Evolutionary conservation across 1,140 invertebrate genomes (phyloP).

Genomic region (Phenacoccus solenopsis): DNA sequence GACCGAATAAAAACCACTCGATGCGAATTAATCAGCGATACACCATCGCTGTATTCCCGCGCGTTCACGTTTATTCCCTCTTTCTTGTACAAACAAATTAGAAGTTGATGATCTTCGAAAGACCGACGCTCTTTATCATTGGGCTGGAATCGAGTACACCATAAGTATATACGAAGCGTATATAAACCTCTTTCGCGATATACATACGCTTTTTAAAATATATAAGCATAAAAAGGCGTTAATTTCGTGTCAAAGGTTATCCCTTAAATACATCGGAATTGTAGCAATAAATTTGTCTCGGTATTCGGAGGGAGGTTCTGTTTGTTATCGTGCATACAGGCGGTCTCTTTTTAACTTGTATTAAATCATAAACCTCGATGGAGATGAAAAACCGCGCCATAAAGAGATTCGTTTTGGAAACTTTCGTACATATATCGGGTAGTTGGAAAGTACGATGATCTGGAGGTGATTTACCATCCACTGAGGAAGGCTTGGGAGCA

Average conservation of each 20-base stretch:
- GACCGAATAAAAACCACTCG: background rate
- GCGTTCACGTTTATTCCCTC: background rate
- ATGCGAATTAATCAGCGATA: background rate
- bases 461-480: background rate
- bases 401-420: conserved; percentile 7
- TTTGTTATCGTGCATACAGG: background rate
- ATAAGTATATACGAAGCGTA: background rate
- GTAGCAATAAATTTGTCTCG: conserved; percentile 12
- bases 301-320: background rate
- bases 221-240: conserved; percentile 2
- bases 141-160: too few relatives aligned
- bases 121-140: too few relatives aligned
- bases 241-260: conserved; percentile 15
- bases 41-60: background rate
- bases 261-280: conserved; percentile 14
- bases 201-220: background rate
- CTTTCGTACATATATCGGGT: background rate
- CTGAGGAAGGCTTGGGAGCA: background rate
- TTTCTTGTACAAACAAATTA: background rate
- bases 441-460: too few relatives aligned
- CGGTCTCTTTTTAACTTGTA: conserved; percentile 5
- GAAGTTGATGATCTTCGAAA: background rate
- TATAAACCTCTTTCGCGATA: background rate
- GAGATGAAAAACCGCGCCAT: background rate
- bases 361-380: conserved; percentile 8